Base-by-base conservation (phyloP, 2,113 vertebrate genomes). In the Galemys pyrenaicus region DNA sequence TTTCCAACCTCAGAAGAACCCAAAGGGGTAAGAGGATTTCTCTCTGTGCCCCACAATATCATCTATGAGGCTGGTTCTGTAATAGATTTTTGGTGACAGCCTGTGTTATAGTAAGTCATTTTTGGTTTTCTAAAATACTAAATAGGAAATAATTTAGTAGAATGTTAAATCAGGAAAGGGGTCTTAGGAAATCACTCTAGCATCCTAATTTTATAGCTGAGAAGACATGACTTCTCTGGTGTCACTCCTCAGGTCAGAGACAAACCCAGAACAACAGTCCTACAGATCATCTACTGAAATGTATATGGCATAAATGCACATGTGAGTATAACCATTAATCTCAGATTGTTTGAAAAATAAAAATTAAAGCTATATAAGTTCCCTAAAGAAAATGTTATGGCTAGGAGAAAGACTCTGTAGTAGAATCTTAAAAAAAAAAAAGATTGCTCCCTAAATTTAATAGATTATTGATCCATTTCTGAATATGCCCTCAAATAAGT, bases 281-380 rank as follows among this genome's bases (percentile, higher is more conserved):
- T 90, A 62, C 68, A 92, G 54, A 26, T 2, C 37, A 46, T n/a
- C 9, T 22, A 5, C 6, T 88, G n/a, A 62, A 64, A 28, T 68
- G 5, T 64, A 32, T 35, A 10, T 37, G 86, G 13, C 41, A 62
- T 54, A 87, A 75, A 60, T 82, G 19, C 1, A 13, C 22, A 82
- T 8, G 22, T 5, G 49, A 11, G 3, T 39, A 28, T 94, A 46
- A 65, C 6, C 6, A 32, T 81, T 68, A 54, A 75, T 90, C 88
- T 54, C 13, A 68, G 49, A 49, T 79, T 70, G 20, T 90, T 94
- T 94, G 16, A 92, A 86, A 2, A 90, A 75, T 78, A 91, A 89
- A 78, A 58, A 30, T 51, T 56, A 82, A 78, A 67, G 41, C 11
- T 78, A 44, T 54, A 41, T 68, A 44, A 37, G 26, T 7, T 86